Base-by-base conservation (phyloP, 2,113 vertebrate species). In the Psephotus haematonotus region DNA sequence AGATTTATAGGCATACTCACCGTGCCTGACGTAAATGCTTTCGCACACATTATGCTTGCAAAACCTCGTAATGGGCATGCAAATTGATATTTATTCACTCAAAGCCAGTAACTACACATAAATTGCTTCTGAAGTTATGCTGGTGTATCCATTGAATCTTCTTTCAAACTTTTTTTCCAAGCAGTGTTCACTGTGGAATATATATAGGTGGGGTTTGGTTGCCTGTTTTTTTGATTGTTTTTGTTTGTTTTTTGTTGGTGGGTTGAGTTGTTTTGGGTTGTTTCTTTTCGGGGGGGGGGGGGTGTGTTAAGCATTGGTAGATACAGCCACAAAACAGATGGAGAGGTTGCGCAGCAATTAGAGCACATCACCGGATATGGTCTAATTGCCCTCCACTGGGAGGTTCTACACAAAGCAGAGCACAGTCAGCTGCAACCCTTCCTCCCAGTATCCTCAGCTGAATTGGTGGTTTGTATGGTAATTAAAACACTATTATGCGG, bases 1-100 rank as follows among this genome's bases (percentile, higher is more conserved):
- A 94, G 90, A 94, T 94, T 87, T 91, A 92, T 70, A 93, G 79
- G 44, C 43, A 53, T 37, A 74, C 44, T 95, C 67, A 41, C 71
- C 86, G n/a, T 77, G 90, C 59, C 87, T 65, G 86, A 82, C 84
- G 71, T 53, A 95, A 94, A 89, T 90, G 49, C 78, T 88, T 89
- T 87, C 77, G 82, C 90, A 77, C 67, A 74, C 41, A 82, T 95
- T 95, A 92, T 50, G 87, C 84, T 94, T 88, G 84, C 63, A 90
- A 91, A 95, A 80, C 37, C 41, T 91, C 67, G 49, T 94, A 93
- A 94, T 67, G 37, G 75, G 67, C 78, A 93, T 86, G 79, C 74
- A 96, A 94, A 95, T 86, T 90, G 59, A 46, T 90, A 93, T 86
- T 95, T 91, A 93, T 90, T 93, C 83, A 82, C 77, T 92, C 65